Conservation (phyloP, 1,140 invertebrate species). For the Macrobrachium nipponense region DNA sequence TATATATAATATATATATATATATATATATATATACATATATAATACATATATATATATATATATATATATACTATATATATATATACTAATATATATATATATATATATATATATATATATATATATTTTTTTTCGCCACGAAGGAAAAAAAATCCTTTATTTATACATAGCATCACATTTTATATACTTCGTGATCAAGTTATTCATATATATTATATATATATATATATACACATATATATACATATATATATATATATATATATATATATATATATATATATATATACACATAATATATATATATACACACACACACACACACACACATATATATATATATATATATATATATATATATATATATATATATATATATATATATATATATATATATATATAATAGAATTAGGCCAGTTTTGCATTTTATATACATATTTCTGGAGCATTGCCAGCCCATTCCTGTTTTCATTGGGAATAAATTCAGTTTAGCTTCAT, state of each 20-base stretch:
- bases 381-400: not conserved
- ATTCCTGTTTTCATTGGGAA: too few species aligned
- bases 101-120: not conserved
- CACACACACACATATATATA: not conserved
- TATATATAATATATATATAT: not conserved
- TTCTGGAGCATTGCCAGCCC: too few species aligned
- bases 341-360: not conserved
- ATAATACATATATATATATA: constrained; percentile 34
- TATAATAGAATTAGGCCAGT: not conserved
- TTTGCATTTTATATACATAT: too few species aligned
- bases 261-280: constrained; percentile 32
- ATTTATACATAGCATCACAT: too few species aligned
- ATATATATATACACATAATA: not conserved
- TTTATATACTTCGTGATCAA: too few species aligned
- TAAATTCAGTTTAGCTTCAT: too few species aligned
- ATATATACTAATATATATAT: not conserved
- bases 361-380: not conserved
- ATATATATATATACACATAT: constrained; percentile 13
- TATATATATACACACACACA: constrained; percentile 18
- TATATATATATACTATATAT: constrained; percentile 23
- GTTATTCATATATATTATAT: too few species aligned
- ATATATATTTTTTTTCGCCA: too few species aligned
- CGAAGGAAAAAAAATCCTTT: too few species aligned
- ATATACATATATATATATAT: constrained; percentile 30
- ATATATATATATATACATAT: constrained; percentile 30